phyloP scores from a whole-genome alignment of 2,888 invertebrate genomes.

The Scaptodrosophila latifasciaeformis region DNA sequence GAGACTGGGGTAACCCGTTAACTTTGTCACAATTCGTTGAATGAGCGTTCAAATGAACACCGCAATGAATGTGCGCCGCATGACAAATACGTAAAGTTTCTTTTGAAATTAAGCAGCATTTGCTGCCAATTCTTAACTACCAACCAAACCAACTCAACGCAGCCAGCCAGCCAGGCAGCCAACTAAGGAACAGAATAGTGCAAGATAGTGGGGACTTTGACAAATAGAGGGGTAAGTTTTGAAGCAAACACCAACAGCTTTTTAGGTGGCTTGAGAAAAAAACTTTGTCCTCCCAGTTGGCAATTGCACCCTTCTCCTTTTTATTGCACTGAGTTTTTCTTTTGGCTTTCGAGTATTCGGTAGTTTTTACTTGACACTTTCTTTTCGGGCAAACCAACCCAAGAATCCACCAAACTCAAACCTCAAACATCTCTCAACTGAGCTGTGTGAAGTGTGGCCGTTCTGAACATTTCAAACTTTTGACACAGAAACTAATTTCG shows the following conservation, averaged over 20 bases:
- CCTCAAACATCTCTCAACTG: too few relatives aligned
- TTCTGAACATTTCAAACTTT: constrained; percentile 65
- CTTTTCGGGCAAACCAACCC: constrained; percentile 11
- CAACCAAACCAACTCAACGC: constrained; percentile 53
- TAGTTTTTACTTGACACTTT: constrained; percentile 36
- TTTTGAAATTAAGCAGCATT: constrained; percentile 70
- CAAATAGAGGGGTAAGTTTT: too few relatives aligned
- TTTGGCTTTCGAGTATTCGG: constrained; percentile 18
- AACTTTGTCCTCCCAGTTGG: constrained; percentile 59
- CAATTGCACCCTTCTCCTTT: constrained; percentile 2
- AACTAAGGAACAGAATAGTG: too few relatives aligned
- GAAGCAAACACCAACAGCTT: neutral
- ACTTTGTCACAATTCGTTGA: constrained; percentile 44
- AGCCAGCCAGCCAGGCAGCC: neutral
- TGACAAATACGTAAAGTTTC: constrained; percentile 69
- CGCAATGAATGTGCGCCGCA: constrained; percentile 68
- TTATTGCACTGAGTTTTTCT: constrained; percentile 36
- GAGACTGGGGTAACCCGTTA: constrained; percentile 1
- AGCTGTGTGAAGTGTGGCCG: too few relatives aligned
- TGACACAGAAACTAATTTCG: constrained; percentile 70
- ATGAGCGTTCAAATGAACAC: constrained; percentile 66
- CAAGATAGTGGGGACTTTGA: too few relatives aligned
- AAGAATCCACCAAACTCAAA: too few relatives aligned
- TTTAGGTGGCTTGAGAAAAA: neutral
- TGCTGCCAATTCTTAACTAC: constrained; percentile 70